Base-by-base conservation (phyloP, 1,140 invertebrate genomes). In the Drosophila bocki region DNA sequence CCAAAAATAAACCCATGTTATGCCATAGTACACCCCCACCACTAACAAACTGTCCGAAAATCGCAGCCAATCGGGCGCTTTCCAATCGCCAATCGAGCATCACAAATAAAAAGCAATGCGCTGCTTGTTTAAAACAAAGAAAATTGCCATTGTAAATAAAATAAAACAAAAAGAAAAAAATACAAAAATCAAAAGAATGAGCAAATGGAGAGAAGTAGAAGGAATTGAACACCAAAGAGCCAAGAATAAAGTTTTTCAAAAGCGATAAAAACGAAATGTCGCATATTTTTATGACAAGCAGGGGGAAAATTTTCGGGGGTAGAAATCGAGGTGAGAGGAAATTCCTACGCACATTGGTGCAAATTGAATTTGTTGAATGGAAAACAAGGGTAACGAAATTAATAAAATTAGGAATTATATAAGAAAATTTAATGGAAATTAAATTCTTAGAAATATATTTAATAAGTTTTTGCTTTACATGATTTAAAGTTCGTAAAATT, bases 201-300 rank as follows among this genome's bases (percentile, higher is more conserved):
- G 33, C 41, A 53, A 70, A 50, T 61, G 56, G 60, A 71, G 63
- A 68, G 47, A 75, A 54, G 78, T 48, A 64, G 75, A 51, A 63
- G 75, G 54, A 78, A 71, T 78, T 71, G 67, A 78, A 64, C 57
- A 48, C 62, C 75, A 75, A 61, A 60, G 62, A 59, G 68, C 65
- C 64, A 82, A 85, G 75, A 91, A 91, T 83, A 91, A 91, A 91
- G 90, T 91, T 91, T 91, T 92, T 91, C 84, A 82, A 92, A 92
- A 88, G 91, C 86, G 91, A 92, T 92, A 92, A 92, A 92, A 92
- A 86, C 91, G 86, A 92, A 92, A 92, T 92, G 91, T 91, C 91
- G 91, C 91, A 92, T 92, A 92, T 92, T 92, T 92, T 92, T 92
- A 92, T 92, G 91, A 92, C 91, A 75, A 50, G 42, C 48, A 19